A percentile compares a stretch with the other conserved stretches of the same genome.
These are phyloP conservation scores for Pantherophis vulpinus DNA, from an alignment of 2,797 vertebrate genomes.

Conservation along the genomic window DNA sequence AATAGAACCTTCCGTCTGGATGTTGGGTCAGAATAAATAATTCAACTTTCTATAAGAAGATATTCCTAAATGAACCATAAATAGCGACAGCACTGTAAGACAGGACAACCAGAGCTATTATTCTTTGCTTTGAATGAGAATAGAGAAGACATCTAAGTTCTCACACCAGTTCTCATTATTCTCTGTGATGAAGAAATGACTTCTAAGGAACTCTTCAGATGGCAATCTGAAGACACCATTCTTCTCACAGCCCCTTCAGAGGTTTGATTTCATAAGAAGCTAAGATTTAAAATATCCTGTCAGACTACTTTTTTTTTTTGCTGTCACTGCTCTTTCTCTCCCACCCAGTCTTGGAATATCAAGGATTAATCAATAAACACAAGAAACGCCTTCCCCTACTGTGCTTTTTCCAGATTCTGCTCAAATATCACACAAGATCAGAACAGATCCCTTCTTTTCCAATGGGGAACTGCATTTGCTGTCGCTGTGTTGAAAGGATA, in stretches of 20 bases:
- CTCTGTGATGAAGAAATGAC: not conserved
- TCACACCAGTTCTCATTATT: not conserved
- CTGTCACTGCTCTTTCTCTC: not conserved
- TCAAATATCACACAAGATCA: not conserved
- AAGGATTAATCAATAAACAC: not conserved
- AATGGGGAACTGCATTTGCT: not conserved
- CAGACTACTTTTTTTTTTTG: not conserved
- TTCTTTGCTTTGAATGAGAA: too few relatives aligned
- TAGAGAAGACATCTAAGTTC: not conserved
- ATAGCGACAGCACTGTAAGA: not conserved
- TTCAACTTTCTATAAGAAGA: not conserved
- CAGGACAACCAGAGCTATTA: not conserved
- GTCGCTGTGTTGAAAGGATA: not conserved
- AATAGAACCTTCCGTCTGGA: not conserved
- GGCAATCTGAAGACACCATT: not conserved
- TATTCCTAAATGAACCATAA: not conserved
- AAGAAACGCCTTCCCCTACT: not conserved
- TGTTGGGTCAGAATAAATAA: not conserved
- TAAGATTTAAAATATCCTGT: not conserved
- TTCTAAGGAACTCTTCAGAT: not conserved
- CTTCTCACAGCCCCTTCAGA: not conserved
- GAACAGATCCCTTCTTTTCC: not conserved
- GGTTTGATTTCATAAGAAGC: not conserved
- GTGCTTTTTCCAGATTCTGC: not conserved
- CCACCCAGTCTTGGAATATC: not conserved